Percentiles rank a stretch among this genome's conserved stretches.
Conservation (phyloP, 2,113 vertebrate genomes). For the Phylloscopus trochiloides region DNA sequence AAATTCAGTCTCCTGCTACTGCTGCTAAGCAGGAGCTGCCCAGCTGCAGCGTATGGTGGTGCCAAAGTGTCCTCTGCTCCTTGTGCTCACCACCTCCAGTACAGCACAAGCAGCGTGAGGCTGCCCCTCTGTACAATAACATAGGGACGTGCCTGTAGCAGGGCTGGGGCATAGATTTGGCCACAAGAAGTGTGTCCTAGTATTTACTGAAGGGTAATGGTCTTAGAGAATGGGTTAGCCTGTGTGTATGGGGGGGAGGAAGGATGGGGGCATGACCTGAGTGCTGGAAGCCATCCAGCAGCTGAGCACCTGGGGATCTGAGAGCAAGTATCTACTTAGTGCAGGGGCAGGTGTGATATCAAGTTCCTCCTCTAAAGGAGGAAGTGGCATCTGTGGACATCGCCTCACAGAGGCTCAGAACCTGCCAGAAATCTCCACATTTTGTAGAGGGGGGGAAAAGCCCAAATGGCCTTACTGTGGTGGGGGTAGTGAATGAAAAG, state of each 20-base stretch:
- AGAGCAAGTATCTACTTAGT: not conserved
- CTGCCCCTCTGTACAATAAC: not conserved
- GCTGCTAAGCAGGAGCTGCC: not conserved
- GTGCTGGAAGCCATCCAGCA: not conserved
- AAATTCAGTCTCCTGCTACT: not conserved
- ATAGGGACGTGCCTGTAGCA: rapidly evolving
- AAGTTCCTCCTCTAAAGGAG: not conserved
- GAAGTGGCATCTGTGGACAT: not conserved
- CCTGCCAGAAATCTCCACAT: not conserved
- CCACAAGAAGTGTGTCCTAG: not conserved
- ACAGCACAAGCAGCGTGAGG: rapidly evolving
- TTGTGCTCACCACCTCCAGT: not conserved
- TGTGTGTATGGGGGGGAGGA: not conserved
- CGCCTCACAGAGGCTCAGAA: not conserved
- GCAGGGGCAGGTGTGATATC: not conserved
- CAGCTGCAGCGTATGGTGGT: not conserved
- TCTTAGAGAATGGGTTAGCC: not conserved
- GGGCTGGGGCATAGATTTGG: not conserved
- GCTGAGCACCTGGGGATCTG: not conserved
- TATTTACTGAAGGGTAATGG: not conserved
- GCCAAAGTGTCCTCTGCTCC: not conserved
- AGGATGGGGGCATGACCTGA: rapidly evolving
- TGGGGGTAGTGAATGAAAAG: not conserved
- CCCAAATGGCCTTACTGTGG: not conserved
- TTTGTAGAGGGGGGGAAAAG: not conserved